phyloP scores from a whole-genome alignment of 2,797 vertebrate species.

The Danio choprae region DNA sequence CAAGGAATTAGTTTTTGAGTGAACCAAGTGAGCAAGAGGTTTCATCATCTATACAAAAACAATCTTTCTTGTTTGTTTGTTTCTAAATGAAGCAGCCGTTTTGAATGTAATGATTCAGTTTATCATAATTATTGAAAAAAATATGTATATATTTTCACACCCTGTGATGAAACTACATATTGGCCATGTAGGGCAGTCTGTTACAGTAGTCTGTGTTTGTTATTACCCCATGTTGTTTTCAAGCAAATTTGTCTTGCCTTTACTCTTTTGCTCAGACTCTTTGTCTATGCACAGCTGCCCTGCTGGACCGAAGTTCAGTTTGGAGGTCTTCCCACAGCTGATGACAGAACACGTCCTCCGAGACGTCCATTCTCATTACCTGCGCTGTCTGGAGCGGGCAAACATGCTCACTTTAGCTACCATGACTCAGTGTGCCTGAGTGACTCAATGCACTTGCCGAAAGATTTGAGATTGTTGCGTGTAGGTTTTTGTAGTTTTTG shows the following conservation, averaged over 20 bases:
- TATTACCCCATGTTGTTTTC: neutral
- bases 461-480: neutral
- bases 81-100: no score
- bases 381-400: neutral
- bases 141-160: neutral
- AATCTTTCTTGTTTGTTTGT: no score
- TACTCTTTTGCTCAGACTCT: neutral
- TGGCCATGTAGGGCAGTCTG: neutral
- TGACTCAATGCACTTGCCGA: neutral
- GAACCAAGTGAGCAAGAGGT: no score
- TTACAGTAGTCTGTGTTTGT: neutral
- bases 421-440: neutral
- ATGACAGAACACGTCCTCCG: neutral
- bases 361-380: conserved; percentile 10
- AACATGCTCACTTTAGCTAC: neutral
- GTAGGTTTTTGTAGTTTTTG: neutral
- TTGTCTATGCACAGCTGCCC: neutral
- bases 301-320: neutral
- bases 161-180: neutral
- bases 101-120: no score
- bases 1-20: no score
- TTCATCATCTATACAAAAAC: no score
- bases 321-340: neutral
- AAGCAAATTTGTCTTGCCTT: no score
- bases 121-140: neutral